Base-by-base conservation (phyloP, 2,113 vertebrate species). In the Cryptotis parvus region DNA sequence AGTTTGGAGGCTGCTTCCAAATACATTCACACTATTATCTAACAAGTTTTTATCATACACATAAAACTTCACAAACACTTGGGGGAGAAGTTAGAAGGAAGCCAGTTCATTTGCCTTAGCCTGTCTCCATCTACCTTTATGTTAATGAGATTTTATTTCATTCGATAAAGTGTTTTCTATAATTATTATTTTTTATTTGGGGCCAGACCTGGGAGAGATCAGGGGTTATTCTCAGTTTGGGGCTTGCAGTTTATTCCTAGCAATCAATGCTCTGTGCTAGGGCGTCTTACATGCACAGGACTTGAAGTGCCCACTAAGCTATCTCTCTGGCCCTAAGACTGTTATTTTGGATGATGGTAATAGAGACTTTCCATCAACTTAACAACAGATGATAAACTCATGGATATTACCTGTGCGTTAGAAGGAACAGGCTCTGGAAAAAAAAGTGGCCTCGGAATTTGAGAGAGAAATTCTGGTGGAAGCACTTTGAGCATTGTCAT, bases 311-410 rank as follows among this genome's bases (percentile, higher is more conserved):
- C 55, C 55, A 58, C 55, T 58, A 20, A 58, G 55, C 22, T 58
- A 16, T 58, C 55, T 24, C 22, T 58, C 45, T 58, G 55, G 55
- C 55, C 55, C 74, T 97, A 74, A 88, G 76, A 86, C 41, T 4
- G 92, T 94, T 95, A 85, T 93, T 69, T 91, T 91, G 58, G 84
- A 93, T 87, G 27, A 94, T 76, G 89, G 39, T 89, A 96, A 94
- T 7, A 41, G 65, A 45, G 37, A 1, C n/a, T 55, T 31, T 70
- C 83, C n/a, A 79, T 76, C 89, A 94, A 87, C 39, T 63, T 85
- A 92, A 94, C 43, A 92, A 94, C 43, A 75, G 93, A 94, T 11
- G 73, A 45, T 82, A 66, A 92, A 18, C 79, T 93, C 90, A 68
- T 26, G 66, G 20, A 41, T 55, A 75, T 79, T 69, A 89, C 92